phyloP scores from a whole-genome alignment of 1,140 invertebrate species.

The Acromyrmex charruanus region DNA sequence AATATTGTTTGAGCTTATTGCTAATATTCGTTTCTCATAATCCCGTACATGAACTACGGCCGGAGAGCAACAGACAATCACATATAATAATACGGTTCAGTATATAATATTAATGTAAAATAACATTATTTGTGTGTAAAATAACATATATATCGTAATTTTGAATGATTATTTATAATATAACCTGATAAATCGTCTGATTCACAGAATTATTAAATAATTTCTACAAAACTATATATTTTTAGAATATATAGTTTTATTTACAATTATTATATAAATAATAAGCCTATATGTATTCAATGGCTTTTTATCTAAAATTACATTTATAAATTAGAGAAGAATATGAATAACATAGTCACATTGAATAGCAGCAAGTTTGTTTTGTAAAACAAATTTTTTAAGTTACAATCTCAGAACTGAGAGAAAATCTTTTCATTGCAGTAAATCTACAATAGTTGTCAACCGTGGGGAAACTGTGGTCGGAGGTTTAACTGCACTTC shows the following conservation, averaged over 20 bases:
- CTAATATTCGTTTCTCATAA: conserved; percentile 50
- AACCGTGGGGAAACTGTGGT: conserved; percentile 4
- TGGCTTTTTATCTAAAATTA: not conserved
- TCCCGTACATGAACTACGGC: not conserved
- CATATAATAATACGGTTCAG: not conserved
- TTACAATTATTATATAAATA: not conserved
- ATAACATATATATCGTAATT: not conserved
- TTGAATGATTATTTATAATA: not conserved
- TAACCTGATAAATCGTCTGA: not conserved
- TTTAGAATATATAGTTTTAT: not conserved
- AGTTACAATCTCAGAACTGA: not conserved
- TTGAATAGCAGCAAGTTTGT: not conserved
- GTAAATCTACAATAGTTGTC: conserved; percentile 39
- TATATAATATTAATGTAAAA: conserved; percentile 1
- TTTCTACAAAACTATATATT: not conserved
- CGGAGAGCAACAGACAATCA: not conserved
- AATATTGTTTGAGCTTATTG: conserved; percentile 65
- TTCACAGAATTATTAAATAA: not conserved
- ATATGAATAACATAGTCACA: not conserved
- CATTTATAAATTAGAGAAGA: not conserved
- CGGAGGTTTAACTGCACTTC: conserved; percentile 21
- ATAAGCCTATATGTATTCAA: not conserved
- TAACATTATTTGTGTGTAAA: conserved; percentile 1
- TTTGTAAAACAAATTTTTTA: not conserved
- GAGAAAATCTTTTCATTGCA: conserved; percentile 9